These are phyloP conservation scores for Cariama cristata DNA, from an alignment of 2,113 vertebrate genomes.

Conservation along the genomic window DNA sequence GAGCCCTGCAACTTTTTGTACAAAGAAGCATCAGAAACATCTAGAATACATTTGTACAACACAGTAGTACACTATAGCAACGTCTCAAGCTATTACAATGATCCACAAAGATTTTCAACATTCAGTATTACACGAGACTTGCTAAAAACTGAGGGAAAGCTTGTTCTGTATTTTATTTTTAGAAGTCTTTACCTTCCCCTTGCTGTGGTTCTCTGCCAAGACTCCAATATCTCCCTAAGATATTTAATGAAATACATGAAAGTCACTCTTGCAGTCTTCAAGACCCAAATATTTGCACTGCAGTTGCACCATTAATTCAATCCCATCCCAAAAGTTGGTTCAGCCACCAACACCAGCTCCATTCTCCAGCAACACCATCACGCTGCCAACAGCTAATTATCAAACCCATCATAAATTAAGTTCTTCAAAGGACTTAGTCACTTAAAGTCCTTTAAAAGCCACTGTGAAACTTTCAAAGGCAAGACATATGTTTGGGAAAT, in stretches of 20 bases:
- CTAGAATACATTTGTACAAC: background rate
- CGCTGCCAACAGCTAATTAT: background rate
- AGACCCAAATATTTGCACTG: background rate
- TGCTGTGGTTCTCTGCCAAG: background rate
- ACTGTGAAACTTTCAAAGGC: background rate
- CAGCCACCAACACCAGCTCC: background rate
- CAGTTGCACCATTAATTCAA: background rate
- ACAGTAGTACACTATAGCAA: background rate
- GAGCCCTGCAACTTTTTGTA: background rate
- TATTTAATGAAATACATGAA: background rate
- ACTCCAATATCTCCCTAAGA: background rate
- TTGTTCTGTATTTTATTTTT: background rate
- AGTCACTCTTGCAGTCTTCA: background rate
- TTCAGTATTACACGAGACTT: background rate
- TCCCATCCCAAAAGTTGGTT: background rate
- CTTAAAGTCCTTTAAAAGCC: conserved; percentile 8
- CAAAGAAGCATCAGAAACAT: background rate
- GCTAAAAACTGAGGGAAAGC: background rate
- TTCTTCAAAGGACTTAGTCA: background rate
- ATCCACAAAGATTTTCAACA: background rate
- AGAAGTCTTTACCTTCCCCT: background rate
- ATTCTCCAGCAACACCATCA: background rate
- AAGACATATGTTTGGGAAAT: background rate
- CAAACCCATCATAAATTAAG: background rate
- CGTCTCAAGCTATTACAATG: fast-evolving